phyloP scores from a whole-genome alignment of 2,113 vertebrate species.

The Hippocampus mohnikei region DNA sequence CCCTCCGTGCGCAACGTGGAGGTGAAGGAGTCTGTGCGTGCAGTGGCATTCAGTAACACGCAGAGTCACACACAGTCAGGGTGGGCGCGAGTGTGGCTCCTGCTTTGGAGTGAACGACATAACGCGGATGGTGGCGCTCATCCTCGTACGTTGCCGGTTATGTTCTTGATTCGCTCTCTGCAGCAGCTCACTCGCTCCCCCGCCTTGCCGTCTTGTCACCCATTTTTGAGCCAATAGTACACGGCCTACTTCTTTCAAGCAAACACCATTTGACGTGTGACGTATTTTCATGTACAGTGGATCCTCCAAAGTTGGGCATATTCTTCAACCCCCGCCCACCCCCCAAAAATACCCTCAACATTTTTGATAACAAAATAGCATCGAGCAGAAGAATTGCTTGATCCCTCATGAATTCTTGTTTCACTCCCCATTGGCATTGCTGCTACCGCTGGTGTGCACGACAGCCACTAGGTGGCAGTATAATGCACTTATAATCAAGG shows the following conservation, averaged over 20 bases:
- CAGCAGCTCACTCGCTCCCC: constrained; percentile 48
- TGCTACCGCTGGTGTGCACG: no score
- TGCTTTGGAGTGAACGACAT: constrained; percentile 39
- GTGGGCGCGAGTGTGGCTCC: constrained; percentile 53
- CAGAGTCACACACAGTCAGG: constrained; percentile 59
- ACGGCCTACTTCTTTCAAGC: constrained; percentile 21
- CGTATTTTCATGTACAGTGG: no score
- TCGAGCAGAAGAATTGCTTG: no score
- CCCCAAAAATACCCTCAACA: no score
- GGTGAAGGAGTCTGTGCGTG: constrained; percentile 87
- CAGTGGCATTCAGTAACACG: constrained; percentile 76
- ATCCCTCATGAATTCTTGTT: no score
- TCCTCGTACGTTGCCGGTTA: neutral
- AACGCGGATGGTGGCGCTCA: constrained; percentile 37
- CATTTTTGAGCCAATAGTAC: constrained; percentile 58
- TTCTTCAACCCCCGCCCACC: neutral
- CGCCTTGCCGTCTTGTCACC: constrained; percentile 31
- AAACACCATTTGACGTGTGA: neutral
- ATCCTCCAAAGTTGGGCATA: neutral
- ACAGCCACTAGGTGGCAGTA: no score
- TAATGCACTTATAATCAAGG: no score
- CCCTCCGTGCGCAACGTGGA: constrained; percentile 98
- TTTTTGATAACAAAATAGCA: no score
- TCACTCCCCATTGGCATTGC: no score
- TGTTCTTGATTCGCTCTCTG: constrained; percentile 9